phyloP scores from a whole-genome alignment of 2,888 invertebrate genomes.

The Atrina japonica region DNA sequence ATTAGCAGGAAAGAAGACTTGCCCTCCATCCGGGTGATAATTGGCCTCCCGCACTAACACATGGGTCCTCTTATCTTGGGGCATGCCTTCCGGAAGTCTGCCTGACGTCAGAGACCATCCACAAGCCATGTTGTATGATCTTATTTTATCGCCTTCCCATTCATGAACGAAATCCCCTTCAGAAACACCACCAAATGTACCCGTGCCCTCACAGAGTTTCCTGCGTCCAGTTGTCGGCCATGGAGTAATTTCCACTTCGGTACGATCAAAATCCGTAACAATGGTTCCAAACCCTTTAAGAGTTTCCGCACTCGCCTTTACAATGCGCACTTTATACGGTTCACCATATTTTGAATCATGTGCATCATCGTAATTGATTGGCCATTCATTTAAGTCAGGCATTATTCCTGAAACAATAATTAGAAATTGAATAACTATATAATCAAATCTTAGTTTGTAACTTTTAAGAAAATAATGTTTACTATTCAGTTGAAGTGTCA shows the following conservation, averaged over 20 bases:
- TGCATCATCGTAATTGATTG: slow-evolving; percentile 27
- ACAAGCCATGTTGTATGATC: slow-evolving; percentile 48
- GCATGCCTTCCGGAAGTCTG: slow-evolving; percentile 42
- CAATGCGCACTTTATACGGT: slow-evolving; percentile 36
- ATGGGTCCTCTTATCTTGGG: slow-evolving; percentile 41
- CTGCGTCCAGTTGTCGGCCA: slow-evolving; percentile 45
- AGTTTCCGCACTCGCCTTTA: slow-evolving; percentile 28
- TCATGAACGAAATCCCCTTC: slow-evolving; percentile 46
- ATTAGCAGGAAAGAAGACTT: slow-evolving; percentile 47
- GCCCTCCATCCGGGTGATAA: slow-evolving; percentile 57
- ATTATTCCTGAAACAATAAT: too few species aligned
- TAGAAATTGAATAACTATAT: too few species aligned
- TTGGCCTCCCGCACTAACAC: slow-evolving; percentile 31
- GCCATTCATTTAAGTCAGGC: too few species aligned
- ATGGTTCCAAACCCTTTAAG: slow-evolving; percentile 41
- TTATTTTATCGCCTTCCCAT: slow-evolving; percentile 48
- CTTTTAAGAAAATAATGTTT: too few species aligned
- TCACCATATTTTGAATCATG: slow-evolving; percentile 36
- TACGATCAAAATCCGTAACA: slow-evolving; percentile 39
- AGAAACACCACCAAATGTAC: slow-evolving; percentile 43
- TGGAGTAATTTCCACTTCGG: slow-evolving; percentile 42
- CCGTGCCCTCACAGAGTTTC: slow-evolving; percentile 45
- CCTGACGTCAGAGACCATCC: slow-evolving; percentile 44
- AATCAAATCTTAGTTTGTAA: too few species aligned
- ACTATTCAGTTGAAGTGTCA: too few species aligned